A percentile compares a stretch with the other conserved stretches of the same genome.
These are phyloP conservation scores for Sylvia atricapilla DNA, from an alignment of 2,113 vertebrate genomes.

Conservation along the genomic window DNA sequence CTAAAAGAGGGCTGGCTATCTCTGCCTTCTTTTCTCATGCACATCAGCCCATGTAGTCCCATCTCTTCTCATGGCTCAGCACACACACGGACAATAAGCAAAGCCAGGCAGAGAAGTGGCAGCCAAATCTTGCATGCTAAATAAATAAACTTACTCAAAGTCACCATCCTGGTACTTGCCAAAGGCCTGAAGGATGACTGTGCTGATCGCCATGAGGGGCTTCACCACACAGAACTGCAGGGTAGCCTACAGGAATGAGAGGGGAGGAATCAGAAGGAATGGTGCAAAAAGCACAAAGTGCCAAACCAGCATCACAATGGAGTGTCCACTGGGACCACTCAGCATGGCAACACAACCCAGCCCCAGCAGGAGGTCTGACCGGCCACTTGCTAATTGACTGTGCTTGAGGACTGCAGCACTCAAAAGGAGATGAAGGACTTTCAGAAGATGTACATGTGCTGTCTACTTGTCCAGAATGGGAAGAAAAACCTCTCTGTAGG, in stretches of 20 bases:
- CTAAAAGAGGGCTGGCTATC: background rate
- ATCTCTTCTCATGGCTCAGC: background rate
- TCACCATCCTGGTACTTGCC: conserved; percentile 95
- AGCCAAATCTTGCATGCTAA: background rate
- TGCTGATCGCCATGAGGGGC: conserved; percentile 91
- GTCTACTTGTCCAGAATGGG: background rate
- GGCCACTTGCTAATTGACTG: accelerated
- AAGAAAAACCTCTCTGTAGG: background rate
- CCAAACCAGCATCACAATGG: background rate
- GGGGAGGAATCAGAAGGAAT: background rate
- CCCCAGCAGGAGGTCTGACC: background rate
- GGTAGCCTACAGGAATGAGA: conserved; percentile 78
- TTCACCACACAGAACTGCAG: conserved; percentile 97
- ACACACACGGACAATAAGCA: background rate
- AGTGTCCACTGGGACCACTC: background rate
- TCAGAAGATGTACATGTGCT: background rate
- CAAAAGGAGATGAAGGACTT: background rate
- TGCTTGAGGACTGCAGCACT: background rate
- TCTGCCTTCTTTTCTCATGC: background rate
- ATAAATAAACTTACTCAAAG: conserved; percentile 84
- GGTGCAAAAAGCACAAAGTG: background rate
- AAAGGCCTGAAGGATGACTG: conserved; percentile 91
- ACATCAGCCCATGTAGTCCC: background rate
- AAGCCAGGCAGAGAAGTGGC: background rate
- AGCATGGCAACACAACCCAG: background rate